Evolutionary conservation across 2,797 vertebrate genomes (phyloP), one percentile per base, ranked within the genome.

Genomic region (Chaetodon trifasciatus): DNA sequence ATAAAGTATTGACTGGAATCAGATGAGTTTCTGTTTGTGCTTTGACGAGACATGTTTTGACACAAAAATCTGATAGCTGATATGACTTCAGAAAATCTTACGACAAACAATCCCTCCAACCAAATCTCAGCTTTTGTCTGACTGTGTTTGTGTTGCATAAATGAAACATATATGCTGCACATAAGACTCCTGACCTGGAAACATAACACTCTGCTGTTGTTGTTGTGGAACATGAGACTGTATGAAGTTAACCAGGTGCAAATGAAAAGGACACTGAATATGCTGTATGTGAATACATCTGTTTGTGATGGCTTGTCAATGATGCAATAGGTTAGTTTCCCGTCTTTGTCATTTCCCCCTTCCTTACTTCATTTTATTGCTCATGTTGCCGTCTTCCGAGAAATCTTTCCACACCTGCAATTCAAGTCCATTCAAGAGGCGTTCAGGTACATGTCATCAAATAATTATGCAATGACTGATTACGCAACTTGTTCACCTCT

Each of bases 101-200:
- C 4, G 4, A 10, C 24, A 61, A 42, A 52, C 40, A 11, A 23
- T 5, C 52, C 70, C 73, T 68, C 24, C 1, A 49, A 72, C 66
- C 49, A 42, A 70, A 79, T 37, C 44, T 49, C 65, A 44, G 52
- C 64, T 63, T 77, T 65, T 68, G 65, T 82, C 12, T 12, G 16
- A 53, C 37, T 49, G 57, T 57, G 49, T 65, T 78, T 78, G 12
- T 70, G 83, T 81, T 83, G 60, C 61, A 65, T 78, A 83, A 78
- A 53, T 73, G 84, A 82, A 82, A 85, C 1, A 1, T 65, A 75
- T 52, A 52, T n/a, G 42, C 55, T 37, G 35, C 21, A 76, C 39
- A 65, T 15, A 8, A 7, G 52, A 79, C 67, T 68, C 69, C 78
- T 53, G 62, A 73, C 62, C 50, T 39, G 15, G 83, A 81, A 88